Evolutionary conservation across 1,140 invertebrate genomes (phyloP).

Genomic region (Nephila pilipes): DNA sequence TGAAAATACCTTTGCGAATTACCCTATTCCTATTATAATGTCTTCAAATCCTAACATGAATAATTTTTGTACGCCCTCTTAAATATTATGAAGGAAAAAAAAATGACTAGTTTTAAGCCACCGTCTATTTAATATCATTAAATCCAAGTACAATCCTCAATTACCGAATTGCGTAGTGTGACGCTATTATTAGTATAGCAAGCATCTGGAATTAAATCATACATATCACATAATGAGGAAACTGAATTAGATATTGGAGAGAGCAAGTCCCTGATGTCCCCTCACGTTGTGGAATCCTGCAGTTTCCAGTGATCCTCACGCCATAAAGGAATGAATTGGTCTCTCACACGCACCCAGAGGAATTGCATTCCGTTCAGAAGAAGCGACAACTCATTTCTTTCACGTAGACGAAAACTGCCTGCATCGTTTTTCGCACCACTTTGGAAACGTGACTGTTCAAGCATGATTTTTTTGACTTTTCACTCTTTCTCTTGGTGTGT

Average conservation of each 20-base stretch:
- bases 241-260: background rate
- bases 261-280: background rate
- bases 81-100: no score
- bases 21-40: no score
- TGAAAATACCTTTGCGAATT: no score
- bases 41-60: no score
- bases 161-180: background rate
- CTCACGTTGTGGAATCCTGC: background rate
- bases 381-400: slow-evolving; percentile 10
- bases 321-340: background rate
- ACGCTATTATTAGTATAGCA: background rate
- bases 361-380: background rate
- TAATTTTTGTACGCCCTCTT: no score
- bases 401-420: slow-evolving; percentile 8
- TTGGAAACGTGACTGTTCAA: background rate
- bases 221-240: background rate
- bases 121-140: no score
- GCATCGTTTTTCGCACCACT: background rate
- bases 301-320: background rate
- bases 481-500: background rate
- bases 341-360: background rate
- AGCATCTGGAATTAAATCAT: background rate
- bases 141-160: background rate
- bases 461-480: background rate
- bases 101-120: no score